A percentile compares a stretch with the other conserved stretches of the same genome.
Conservation (phyloP, 2,113 vertebrate genomes). For the Grallaria varia region DNA sequence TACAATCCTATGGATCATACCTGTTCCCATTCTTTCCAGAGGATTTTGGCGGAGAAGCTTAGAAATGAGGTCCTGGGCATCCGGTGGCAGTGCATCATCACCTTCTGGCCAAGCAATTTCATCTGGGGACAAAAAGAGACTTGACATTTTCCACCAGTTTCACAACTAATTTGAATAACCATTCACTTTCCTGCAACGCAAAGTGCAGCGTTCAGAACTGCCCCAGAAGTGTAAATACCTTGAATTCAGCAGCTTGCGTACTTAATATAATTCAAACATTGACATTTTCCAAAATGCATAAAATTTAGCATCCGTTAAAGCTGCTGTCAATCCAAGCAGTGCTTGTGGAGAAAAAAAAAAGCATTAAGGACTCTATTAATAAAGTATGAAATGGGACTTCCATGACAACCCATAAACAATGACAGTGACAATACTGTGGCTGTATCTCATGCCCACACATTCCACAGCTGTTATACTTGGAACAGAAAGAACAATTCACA, state of each 20-base stretch:
- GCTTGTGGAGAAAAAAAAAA: slow-evolving; percentile 18
- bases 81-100: slow-evolving; percentile 90
- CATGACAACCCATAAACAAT: slow-evolving; percentile 45
- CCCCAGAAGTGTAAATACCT: neutral
- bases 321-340: slow-evolving; percentile 58
- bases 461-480: neutral
- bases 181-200: neutral
- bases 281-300: slow-evolving; percentile 65
- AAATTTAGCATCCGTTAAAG: slow-evolving; percentile 54
- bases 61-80: slow-evolving; percentile 93
- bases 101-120: slow-evolving; percentile 97
- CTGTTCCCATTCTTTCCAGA: slow-evolving; percentile 92
- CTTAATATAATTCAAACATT: slow-evolving; percentile 53
- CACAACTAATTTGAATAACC: neutral
- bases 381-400: slow-evolving; percentile 64
- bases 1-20: slow-evolving; percentile 56
- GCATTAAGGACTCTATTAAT: slow-evolving; percentile 56
- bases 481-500: slow-evolving; percentile 32
- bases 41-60: slow-evolving; percentile 92
- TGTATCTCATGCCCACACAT: slow-evolving; percentile 28
- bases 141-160: slow-evolving; percentile 19
- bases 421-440: neutral
- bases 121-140: slow-evolving; percentile 76
- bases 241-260: slow-evolving; percentile 42
- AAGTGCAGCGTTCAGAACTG: neutral